Evolutionary conservation across 2,888 invertebrate genomes (phyloP), one percentile per base, ranked within the genome.

Genomic region (Prenolepis imparis): DNA sequence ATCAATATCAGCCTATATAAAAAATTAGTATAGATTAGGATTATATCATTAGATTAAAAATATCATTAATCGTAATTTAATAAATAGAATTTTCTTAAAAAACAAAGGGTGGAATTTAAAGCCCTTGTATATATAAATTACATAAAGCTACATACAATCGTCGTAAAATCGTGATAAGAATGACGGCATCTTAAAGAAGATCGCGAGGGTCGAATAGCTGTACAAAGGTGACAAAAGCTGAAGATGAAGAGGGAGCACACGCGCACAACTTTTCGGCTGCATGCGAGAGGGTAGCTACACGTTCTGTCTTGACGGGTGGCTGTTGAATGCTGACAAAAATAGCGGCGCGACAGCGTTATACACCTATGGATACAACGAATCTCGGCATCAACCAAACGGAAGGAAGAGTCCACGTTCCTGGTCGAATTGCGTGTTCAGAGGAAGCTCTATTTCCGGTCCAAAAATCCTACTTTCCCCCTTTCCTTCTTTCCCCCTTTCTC

Each of bases 381-480:
- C 84, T 86, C 82, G 82, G 78, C 83, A 78, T 86, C 86, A 80
- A 72, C 85, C 61, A 68, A 73, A 57, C 66, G 67, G 72, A 70
- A 70, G 82, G 73, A 63, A 66, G 67, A 70, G 82, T 6, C 28
- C 28, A 36, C 44, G 24, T 36, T 55, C 36, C 8, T 18, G 73
- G 52, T 41, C 36, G 36, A 36, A 36, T 36, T 36, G 36, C 36
- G 36, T 6, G 36, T 6, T 36, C 52, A 39, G 85, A 89, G 92
- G 91, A 92, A 92, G 89, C 91, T 91, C 91, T 91, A 91, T 92
- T 92, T 92, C 92, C 92, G 92, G 90, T 91, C 84, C 82, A 61
- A 63, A 88, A 87, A 1, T n/a, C 48, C 18, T 9, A 11, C 0
- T 12, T 12, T 3, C 3, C 11, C 41, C 1, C 15, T 4, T 15